Evolutionary conservation across 2,113 vertebrate genomes (phyloP).

Genomic region (Mandrillus leucophaeus): DNA sequence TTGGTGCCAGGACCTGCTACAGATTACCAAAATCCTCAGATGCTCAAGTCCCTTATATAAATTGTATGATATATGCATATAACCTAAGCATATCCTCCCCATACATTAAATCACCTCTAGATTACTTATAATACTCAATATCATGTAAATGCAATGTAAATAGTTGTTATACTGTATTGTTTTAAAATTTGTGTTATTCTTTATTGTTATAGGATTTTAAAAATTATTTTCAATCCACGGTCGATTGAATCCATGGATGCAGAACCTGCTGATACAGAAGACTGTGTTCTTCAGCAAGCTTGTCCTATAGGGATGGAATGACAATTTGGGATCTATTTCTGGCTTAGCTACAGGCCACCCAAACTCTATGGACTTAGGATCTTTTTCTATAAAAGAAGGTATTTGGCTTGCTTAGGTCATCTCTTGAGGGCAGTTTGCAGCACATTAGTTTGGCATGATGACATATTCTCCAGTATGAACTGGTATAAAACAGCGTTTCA

Average conservation of each 20-base stretch:
- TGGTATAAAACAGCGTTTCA: neutral
- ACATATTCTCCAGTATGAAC: neutral
- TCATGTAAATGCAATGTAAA: neutral
- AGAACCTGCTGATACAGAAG: neutral
- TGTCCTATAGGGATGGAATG: neutral
- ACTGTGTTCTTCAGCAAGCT: neutral
- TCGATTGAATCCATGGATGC: neutral
- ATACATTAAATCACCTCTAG: neutral
- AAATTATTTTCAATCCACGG: neutral
- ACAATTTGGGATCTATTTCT: neutral
- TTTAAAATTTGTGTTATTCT: neutral
- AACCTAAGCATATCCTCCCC: neutral
- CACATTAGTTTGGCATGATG: neutral
- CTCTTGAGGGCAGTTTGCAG: neutral
- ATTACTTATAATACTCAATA: neutral
- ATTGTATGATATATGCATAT: neutral
- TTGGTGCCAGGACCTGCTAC: neutral
- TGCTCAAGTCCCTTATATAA: neutral
- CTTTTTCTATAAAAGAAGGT: neutral
- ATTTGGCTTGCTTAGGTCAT: neutral
- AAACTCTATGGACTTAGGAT: neutral
- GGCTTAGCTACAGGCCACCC: neutral
- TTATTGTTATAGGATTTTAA: neutral
- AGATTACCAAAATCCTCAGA: neutral
- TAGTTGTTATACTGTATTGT: neutral